Base-by-base conservation (phyloP, 2,888 invertebrate species). In the Hyposoter dolosus region DNA sequence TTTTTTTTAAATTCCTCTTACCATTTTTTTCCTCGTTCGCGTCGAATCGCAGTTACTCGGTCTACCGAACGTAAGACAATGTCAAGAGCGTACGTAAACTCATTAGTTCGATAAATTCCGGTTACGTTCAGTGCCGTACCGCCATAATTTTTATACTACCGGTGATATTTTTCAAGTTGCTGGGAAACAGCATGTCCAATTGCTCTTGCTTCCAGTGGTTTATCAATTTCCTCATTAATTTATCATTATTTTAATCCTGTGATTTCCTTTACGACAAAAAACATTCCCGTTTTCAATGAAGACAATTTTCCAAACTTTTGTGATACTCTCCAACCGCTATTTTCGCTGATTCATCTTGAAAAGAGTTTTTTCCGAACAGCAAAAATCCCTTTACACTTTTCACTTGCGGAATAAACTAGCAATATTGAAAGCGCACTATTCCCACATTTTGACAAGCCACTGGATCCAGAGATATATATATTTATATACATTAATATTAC, bases 51-150 rank as follows among this genome's bases (percentile, higher is more conserved):
- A 66, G 40, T 43, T 35, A 19, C 23, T 50, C 71, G 15, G 23
- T 43, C 6, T 43, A 15, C 32, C 23, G 17, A 68, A 66, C 66
- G 69, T 60, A 72, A 82, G 69, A 69, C 35, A 60, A 50, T 32
- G 71, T 53, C 28, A 35, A 72, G 65, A 85, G 75, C 66, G 79
- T 75, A 80, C 87, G 88, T 86, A 85, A 86, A 87, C 85, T 88
- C 85, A 75, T 82, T 86, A 83, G 82, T 86, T 88, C 83, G 84
- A 88, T 86, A 82, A 71, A 83, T 77, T 43, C n/a, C 80, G 80
- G 77, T 68, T 66, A 83, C 74, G 72, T 83, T 81, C n/a, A 81
- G 50, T 81, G 60, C 63, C 83, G 83, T 65, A 40, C 9, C 63
- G 75, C 65, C 78, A 53, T 43, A 56, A 71, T 47, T 50, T 79